A percentile compares a stretch with the other conserved stretches of the same genome.
phyloP scores from a whole-genome alignment of 2,888 invertebrate species.

The Eupsilia transversa region DNA sequence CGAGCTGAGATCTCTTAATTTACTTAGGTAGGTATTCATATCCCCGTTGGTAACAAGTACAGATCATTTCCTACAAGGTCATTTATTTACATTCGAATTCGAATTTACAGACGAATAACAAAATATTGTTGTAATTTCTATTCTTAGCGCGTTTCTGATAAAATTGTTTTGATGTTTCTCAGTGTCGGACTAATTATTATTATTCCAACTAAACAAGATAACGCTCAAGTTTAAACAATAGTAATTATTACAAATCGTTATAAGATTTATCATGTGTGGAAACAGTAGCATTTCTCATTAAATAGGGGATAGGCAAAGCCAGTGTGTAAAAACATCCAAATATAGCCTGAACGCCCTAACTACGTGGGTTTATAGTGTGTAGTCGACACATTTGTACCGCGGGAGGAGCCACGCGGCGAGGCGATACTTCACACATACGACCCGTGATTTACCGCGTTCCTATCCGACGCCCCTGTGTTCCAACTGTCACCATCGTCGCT shows the following conservation, averaged over 20 bases:
- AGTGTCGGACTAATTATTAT: conserved; percentile 38
- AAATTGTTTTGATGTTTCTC: conserved; percentile 49
- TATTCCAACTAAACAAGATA: conserved; percentile 28
- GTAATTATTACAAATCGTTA: conserved; percentile 4
- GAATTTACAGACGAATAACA: conserved; percentile 43
- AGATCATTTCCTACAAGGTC: conserved; percentile 62
- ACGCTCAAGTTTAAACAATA: conserved; percentile 11
- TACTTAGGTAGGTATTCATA: conserved; percentile 63
- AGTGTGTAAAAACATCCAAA: conserved; percentile 69
- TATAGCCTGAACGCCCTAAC: conserved; percentile 77
- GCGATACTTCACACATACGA: conserved; percentile 81
- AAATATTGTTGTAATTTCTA: conserved; percentile 42
- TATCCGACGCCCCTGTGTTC: conserved; percentile 55
- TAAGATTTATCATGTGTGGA: conserved; percentile 25
- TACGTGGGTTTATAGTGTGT: conserved; percentile 74
- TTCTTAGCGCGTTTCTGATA: conserved; percentile 42
- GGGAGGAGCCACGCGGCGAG: conserved; percentile 71
- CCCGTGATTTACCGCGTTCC: conserved; percentile 80
- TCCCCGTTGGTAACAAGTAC: conserved; percentile 60
- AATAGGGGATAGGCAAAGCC: conserved; percentile 23
- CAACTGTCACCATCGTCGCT: conserved; percentile 56
- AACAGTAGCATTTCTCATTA: conserved; percentile 29
- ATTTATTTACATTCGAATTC: conserved; percentile 54
- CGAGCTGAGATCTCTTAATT: conserved; percentile 74
- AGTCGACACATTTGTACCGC: conserved; percentile 86